A percentile compares a stretch with the other conserved stretches of the same genome.
phyloP scores from a whole-genome alignment of 2,888 invertebrate species.

The Busseola fusca region DNA sequence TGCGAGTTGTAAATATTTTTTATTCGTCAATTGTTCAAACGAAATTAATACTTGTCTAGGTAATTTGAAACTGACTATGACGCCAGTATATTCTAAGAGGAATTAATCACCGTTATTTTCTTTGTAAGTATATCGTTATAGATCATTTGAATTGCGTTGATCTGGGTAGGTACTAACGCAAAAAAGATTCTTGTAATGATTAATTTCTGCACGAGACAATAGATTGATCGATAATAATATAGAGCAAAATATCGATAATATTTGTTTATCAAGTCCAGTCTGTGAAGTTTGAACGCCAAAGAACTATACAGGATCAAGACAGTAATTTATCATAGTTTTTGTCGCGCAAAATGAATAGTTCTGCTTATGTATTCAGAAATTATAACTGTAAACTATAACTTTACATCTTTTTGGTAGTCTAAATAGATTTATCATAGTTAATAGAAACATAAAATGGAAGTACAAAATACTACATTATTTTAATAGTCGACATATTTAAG shows the following conservation, averaged over 20 bases:
- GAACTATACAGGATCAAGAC: constrained; percentile 74
- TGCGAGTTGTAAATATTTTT: constrained; percentile 18
- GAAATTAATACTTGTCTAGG: constrained; percentile 48
- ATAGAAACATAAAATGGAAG: constrained; percentile 20
- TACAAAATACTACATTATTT: constrained; percentile 2
- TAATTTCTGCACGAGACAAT: constrained; percentile 65
- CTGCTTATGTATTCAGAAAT: constrained; percentile 68
- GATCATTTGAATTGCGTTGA: constrained; percentile 39
- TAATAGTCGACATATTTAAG: constrained; percentile 2
- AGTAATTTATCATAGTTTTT: constrained; percentile 84
- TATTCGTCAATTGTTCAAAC: constrained; percentile 24
- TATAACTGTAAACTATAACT: constrained; percentile 76
- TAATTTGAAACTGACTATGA: constrained; percentile 46
- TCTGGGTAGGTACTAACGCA: constrained; percentile 30
- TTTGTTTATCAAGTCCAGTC: constrained; percentile 60
- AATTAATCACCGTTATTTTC: constrained; percentile 49
- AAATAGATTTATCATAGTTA: constrained; percentile 44
- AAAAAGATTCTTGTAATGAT: constrained; percentile 53
- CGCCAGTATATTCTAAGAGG: constrained; percentile 9
- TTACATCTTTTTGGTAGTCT: constrained; percentile 52
- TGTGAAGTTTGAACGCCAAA: constrained; percentile 72
- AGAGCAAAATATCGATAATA: constrained; percentile 62
- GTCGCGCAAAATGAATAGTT: constrained; percentile 72
- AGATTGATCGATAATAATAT: constrained; percentile 67
- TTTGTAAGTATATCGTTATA: constrained; percentile 29